phyloP scores from a whole-genome alignment of 2,888 invertebrate species.

The Protophormia terraenovae region DNA sequence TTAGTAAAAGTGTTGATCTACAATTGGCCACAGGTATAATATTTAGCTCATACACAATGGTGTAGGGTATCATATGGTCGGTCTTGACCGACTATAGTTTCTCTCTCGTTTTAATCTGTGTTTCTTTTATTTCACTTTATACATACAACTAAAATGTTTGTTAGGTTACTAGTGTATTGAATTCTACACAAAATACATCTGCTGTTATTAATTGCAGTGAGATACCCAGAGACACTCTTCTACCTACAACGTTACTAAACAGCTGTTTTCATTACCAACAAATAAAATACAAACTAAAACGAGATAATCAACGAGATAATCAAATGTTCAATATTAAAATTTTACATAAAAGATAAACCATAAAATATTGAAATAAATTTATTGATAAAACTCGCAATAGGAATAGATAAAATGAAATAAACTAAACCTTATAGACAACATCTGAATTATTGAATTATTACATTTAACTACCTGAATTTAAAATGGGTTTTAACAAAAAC shows the following conservation, averaged over 20 bases:
- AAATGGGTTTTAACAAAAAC: background rate
- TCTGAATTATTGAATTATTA: conserved; percentile 3
- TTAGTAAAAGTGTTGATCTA: too few relatives aligned
- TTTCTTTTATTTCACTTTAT: too few relatives aligned
- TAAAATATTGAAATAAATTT: background rate
- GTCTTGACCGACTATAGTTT: too few relatives aligned
- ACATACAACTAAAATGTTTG: too few relatives aligned
- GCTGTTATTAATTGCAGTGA: background rate
- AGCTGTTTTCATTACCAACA: conserved; percentile 11
- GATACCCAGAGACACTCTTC: background rate
- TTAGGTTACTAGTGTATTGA: too few relatives aligned
- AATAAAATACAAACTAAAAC: background rate
- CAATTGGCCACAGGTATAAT: too few relatives aligned
- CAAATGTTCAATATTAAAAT: background rate
- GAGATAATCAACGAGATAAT: background rate
- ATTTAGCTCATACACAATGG: too few relatives aligned
- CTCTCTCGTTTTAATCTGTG: too few relatives aligned
- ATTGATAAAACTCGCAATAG: conserved; percentile 6
- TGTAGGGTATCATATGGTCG: too few relatives aligned
- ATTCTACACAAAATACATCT: conserved; percentile 12
- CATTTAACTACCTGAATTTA: conserved; percentile 38
- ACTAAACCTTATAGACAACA: background rate
- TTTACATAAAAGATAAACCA: background rate
- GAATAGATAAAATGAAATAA: background rate
- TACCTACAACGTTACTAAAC: background rate